Evolutionary conservation across 2,888 invertebrate genomes (phyloP).

Genomic region (Podabrus alpinus): DNA sequence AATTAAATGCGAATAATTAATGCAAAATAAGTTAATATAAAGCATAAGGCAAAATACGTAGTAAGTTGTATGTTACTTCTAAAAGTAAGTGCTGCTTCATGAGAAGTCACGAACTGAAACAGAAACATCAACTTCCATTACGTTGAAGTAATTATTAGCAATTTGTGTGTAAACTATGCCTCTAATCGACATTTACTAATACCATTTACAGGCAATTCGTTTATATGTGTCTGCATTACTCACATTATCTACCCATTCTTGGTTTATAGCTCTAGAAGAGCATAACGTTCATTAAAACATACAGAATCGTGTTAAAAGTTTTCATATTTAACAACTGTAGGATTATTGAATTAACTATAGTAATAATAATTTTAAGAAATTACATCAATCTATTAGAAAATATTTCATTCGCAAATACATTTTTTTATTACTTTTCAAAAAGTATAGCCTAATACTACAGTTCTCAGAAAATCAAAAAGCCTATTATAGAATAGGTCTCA

Average conservation of each 20-base stretch:
- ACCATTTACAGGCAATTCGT: conserved; percentile 44
- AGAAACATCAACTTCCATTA: conserved; percentile 38
- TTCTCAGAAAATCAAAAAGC: no score
- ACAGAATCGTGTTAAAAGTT: conserved; percentile 16
- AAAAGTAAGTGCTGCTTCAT: neutral
- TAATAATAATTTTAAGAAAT: no score
- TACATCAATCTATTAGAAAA: no score
- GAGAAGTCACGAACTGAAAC: conserved; percentile 21
- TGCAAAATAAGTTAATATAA: neutral
- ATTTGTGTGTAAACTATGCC: conserved; percentile 46
- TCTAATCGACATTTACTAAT: conserved; percentile 44
- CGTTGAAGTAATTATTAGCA: conserved; percentile 48
- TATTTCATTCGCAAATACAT: no score
- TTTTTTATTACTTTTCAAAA: no score
- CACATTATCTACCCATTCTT: conserved; percentile 41
- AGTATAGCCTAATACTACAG: no score
- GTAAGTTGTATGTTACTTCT: neutral
- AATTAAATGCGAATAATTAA: no score
- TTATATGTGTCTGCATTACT: conserved; percentile 44
- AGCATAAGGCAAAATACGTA: neutral
- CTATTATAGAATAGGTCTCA: no score
- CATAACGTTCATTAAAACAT: conserved; percentile 27
- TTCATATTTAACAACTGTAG: neutral
- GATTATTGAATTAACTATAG: neutral
- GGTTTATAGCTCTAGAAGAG: conserved; percentile 24